Base-by-base conservation (phyloP, 2,888 invertebrate genomes). In the Vesta saturnalis region DNA sequence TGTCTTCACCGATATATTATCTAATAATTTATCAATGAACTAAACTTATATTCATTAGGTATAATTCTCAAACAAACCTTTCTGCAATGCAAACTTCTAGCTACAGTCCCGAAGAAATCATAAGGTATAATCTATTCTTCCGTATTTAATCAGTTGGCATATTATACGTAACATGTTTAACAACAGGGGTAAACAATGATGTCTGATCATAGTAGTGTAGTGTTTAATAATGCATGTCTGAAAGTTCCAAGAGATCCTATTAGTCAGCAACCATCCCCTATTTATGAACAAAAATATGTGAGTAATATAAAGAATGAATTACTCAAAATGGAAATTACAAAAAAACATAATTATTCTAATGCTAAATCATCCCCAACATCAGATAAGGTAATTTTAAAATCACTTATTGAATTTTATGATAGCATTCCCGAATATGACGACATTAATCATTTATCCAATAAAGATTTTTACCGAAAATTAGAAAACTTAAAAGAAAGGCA, bases 351-450 rank as follows among this genome's bases (percentile, higher is more conserved):
- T 83, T 85, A 69, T 76, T 82, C 57, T 83, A 84, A 52, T 82
- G 78, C 49, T 71, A 80, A 22, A 82, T 81, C 73, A 79, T 86
- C 75, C 69, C 78, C 80, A 1, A 83, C 85, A 39, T 78, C 82
- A 1, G 84, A 86, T 67, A 77, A 85, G 59, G 87, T 88, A 58
- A 86, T 88, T 43, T 83, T 88, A 55, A 84, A 85, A 67, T 89
- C 89, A 58, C 85, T 92, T 72, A 86, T 92, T 67, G 89, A 92
- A 67, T 93, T 94, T 81, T 90, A 91, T 74, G 89, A 89, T 60
- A 93, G 92, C 77, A 94, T 94, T 79, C 94, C 94, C 64, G 93
- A 94, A 79, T 94, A 94, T 73, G 88, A 88, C 67, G 93, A 94
- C 57, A 87, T 94, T 1, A 89, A 92, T 80, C 93, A 94, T 83